These are phyloP conservation scores for Anarhynchus alexandrinus DNA, from an alignment of 2,113 vertebrate species.

Conservation along the genomic window DNA sequence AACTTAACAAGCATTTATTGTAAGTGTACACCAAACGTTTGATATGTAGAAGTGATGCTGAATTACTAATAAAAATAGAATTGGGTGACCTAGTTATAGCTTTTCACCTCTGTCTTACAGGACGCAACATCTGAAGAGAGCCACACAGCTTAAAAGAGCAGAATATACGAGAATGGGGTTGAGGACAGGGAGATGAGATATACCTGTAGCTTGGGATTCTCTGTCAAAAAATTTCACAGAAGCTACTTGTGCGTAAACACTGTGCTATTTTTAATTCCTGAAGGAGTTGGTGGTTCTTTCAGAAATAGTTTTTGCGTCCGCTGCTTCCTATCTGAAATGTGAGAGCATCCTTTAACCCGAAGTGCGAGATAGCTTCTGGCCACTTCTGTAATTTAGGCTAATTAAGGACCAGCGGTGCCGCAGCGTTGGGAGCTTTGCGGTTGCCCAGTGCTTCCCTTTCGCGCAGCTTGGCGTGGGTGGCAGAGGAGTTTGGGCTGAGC, in stretches of 20 bases:
- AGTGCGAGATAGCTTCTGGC: not conserved
- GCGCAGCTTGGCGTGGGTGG: accelerated
- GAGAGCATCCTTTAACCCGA: not conserved
- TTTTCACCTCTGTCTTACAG: not conserved
- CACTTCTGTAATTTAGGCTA: too few species aligned
- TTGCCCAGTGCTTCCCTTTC: not conserved
- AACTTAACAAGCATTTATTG: not conserved
- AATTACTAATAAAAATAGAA: too few species aligned
- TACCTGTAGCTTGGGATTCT: not conserved
- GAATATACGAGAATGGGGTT: not conserved
- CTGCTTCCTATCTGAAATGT: not conserved
- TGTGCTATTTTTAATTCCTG: not conserved
- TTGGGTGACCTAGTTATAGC: not conserved
- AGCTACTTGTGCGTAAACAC: not conserved
- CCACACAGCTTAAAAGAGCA: accelerated
- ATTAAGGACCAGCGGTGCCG: not conserved
- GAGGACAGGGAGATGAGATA: not conserved
- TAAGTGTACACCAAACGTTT: not conserved
- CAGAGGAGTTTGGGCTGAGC: not conserved
- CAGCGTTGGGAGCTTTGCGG: not conserved
- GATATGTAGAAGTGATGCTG: not conserved
- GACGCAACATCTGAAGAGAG: not conserved
- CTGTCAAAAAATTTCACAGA: not conserved
- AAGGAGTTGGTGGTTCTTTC: not conserved
- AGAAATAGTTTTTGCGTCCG: not conserved